Evolutionary conservation across 1,140 invertebrate genomes (phyloP).

Genomic region (Batillaria attramentaria): DNA sequence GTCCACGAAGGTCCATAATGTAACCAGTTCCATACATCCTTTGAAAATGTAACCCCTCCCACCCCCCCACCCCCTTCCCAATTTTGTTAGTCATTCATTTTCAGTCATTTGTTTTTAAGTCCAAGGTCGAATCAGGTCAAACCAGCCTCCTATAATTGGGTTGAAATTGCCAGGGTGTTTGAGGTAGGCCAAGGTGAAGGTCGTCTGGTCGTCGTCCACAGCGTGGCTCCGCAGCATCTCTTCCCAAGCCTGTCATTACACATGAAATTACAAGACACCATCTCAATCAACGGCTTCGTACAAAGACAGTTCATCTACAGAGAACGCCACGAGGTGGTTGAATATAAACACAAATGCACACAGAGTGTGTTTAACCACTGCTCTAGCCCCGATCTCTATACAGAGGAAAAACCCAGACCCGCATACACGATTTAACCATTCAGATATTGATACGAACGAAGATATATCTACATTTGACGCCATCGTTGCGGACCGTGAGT

Average conservation of each 20-base stretch:
- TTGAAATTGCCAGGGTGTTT: slow-evolving; percentile 27
- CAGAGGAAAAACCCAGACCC: neutral
- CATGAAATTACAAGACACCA: neutral
- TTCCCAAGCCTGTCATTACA: neutral
- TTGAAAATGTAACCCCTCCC: too few species aligned
- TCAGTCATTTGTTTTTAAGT: too few species aligned
- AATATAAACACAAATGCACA: neutral
- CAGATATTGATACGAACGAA: too few species aligned
- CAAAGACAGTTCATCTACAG: neutral
- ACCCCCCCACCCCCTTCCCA: too few species aligned
- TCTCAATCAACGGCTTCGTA: too few species aligned
- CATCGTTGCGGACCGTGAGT: too few species aligned
- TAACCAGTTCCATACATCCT: too few species aligned
- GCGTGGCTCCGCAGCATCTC: slow-evolving; percentile 9
- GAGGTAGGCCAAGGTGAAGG: slow-evolving; percentile 13
- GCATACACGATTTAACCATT: neutral
- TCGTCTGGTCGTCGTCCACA: slow-evolving; percentile 40
- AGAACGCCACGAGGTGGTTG: neutral
- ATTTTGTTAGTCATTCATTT: too few species aligned
- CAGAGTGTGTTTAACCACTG: neutral
- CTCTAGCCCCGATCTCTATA: neutral
- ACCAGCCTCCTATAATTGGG: slow-evolving; percentile 28
- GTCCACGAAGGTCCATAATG: too few species aligned
- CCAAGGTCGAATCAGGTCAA: slow-evolving; percentile 24
- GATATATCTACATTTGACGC: too few species aligned